phyloP scores from a whole-genome alignment of 2,113 vertebrate species.

The Cygnus atratus region DNA sequence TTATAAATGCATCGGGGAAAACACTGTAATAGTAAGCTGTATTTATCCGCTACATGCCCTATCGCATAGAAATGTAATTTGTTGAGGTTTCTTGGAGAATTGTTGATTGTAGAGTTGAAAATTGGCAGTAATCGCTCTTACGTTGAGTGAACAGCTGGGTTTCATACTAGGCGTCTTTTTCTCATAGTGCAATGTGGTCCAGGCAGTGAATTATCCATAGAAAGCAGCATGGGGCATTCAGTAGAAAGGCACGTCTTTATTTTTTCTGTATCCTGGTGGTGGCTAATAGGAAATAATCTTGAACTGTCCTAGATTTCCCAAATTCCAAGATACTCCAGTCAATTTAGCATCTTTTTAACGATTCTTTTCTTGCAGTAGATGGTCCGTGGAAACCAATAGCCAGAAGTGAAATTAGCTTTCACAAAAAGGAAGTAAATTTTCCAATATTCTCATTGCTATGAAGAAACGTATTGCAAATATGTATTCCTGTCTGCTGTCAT shows the following conservation, averaged over 20 bases:
- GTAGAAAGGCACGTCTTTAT: not conserved
- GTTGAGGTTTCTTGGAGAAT: not conserved
- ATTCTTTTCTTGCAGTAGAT: not conserved
- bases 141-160: not conserved
- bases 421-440: not conserved
- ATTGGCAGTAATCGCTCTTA: not conserved
- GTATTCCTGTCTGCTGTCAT: not conserved
- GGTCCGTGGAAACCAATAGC: not conserved
- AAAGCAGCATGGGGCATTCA: not conserved
- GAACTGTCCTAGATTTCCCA: not conserved
- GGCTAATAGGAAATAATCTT: not conserved
- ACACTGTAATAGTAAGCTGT: not conserved
- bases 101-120: not conserved
- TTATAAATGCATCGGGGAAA: slow-evolving; percentile 21
- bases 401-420: not conserved
- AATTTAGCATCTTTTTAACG: rapidly evolving
- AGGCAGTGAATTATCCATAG: not conserved
- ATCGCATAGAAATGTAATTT: not conserved
- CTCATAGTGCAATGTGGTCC: not conserved
- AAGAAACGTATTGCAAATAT: not conserved
- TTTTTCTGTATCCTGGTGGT: not conserved
- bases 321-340: not conserved
- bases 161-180: not conserved
- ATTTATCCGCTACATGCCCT: not conserved
- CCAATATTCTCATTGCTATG: not conserved